Conservation (phyloP, 2,113 vertebrate species). For the Entosphenus tridentatus region DNA sequence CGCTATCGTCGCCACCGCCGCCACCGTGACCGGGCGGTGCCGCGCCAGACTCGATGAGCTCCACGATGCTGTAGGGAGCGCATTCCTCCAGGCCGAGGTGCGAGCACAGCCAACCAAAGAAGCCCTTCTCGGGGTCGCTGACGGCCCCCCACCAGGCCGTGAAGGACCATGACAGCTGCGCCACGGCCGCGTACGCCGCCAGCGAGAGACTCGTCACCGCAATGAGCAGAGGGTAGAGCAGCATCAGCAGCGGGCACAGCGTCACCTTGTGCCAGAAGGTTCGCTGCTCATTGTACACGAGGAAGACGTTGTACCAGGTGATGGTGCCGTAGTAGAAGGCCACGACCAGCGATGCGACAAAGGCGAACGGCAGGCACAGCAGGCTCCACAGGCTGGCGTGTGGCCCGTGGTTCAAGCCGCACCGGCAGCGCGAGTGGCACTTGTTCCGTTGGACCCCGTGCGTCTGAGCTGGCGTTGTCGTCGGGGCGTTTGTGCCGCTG, state of each 20-base stretch:
- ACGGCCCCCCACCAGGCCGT: constrained; percentile 68
- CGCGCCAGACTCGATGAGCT: constrained; percentile 76
- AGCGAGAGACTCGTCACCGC: constrained; percentile 59
- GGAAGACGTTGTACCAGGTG: constrained; percentile 95
- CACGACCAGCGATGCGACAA: constrained; percentile 68
- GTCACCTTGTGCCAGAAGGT: constrained; percentile 98
- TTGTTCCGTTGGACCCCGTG: background rate
- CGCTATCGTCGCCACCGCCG: no score
- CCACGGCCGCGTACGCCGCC: constrained; percentile 56
- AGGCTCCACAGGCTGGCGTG: constrained; percentile 76
- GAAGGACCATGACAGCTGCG: constrained; percentile 82
- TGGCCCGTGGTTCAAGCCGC: constrained; percentile 50
- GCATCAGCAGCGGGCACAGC: constrained; percentile 70
- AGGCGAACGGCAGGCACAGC: constrained; percentile 65
- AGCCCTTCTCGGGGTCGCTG: constrained; percentile 85
- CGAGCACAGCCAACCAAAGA: constrained; percentile 89
- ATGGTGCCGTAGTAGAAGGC: constrained; percentile 97
- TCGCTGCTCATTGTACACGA: constrained; percentile 94
- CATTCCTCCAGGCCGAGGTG: constrained; percentile 86
- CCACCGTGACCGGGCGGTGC: constrained; percentile 19
- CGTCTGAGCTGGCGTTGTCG: background rate
- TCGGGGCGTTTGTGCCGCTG: constrained; percentile 21
- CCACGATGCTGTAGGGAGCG: constrained; percentile 81
- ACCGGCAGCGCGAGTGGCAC: constrained; percentile 22
- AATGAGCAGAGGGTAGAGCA: constrained; percentile 86